Evolutionary conservation across 2,113 vertebrate species (phyloP), one percentile per base, ranked within the genome.

Genomic region (Petaurus breviceps): DNA sequence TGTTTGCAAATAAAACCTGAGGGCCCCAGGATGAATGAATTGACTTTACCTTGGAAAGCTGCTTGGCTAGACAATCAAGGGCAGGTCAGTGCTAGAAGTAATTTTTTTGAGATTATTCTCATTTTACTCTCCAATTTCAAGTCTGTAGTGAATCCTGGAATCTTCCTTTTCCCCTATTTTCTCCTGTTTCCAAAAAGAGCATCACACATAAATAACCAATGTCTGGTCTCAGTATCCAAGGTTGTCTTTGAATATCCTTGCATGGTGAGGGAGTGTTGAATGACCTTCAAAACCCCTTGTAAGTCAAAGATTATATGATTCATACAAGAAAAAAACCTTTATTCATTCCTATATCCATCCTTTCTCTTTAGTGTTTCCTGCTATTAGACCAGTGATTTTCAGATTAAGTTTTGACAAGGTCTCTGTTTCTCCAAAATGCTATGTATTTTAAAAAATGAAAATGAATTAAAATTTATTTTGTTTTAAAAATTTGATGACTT

Each of bases 1-100:
- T 51, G n/a, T 90, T 93, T 94, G 24, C n/a, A 50, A 68, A 93
- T 26, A 91, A 95, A 94, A 55, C 37, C 90, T 14, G 11, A 92
- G 49, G 96, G 91, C 91, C 93, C 12, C 47, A 91, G 43, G 49
- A 43, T 90, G 50, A 26, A n/a, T 89, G 89, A 93, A 61, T 31
- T 23, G 8, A 46, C 43, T 54, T 23, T 91, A 92, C 89, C 12
- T 0, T 22, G 51, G 95, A 92, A 94, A 93, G 57, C 90, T 53
- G 54, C 6, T 54, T 51, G 91, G 25, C 54, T 2, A 37, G 96
- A 94, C 93, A 95, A 89, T 50, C 91, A 43, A 84, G n/a, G 37
- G 43, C 16, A 22, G 37, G 14, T 84, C 37, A 43, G 8, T 22
- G 3, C 37, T 84, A 6, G 16, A 43, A 16, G 43, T 22, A 8